Percentiles rank a stretch among this genome's conserved stretches.
These are phyloP conservation scores for Cetonia aurata DNA, from an alignment of 2,888 invertebrate genomes.

Conservation along the genomic window DNA sequence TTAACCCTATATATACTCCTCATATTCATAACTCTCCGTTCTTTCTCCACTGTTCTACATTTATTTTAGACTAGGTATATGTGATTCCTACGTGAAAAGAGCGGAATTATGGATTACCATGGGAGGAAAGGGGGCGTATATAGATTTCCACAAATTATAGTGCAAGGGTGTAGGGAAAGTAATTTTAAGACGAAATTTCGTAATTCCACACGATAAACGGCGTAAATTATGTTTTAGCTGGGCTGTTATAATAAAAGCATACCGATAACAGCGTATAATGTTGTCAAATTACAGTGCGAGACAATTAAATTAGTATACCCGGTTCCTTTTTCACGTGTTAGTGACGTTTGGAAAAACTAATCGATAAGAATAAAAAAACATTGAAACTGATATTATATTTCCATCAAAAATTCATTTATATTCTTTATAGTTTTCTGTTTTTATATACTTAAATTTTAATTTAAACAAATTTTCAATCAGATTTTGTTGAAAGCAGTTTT, in stretches of 20 bases:
- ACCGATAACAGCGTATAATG: slow-evolving; percentile 25
- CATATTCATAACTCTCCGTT: background rate
- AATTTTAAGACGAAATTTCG: slow-evolving; percentile 29
- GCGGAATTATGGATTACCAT: background rate
- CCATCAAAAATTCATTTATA: too few species aligned
- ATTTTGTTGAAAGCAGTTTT: too few species aligned
- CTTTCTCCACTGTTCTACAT: slow-evolving; percentile 7
- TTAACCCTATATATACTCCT: too few species aligned
- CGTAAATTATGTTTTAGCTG: slow-evolving; percentile 21
- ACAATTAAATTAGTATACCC: slow-evolving; percentile 20
- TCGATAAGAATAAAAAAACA: too few species aligned
- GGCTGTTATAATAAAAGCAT: slow-evolving; percentile 14
- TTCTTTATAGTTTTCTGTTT: too few species aligned
- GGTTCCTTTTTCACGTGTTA: background rate
- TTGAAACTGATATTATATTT: too few species aligned
- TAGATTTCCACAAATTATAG: slow-evolving; percentile 36
- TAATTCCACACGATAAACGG: slow-evolving; percentile 13
- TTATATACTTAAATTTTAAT: too few species aligned
- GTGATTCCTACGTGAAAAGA: background rate
- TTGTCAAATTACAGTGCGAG: slow-evolving; percentile 7
- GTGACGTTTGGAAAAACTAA: too few species aligned
- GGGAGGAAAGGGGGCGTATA: background rate
- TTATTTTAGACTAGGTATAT: slow-evolving; percentile 16
- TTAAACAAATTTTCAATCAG: too few species aligned
- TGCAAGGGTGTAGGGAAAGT: slow-evolving; percentile 1